Evolutionary conservation across 2,797 vertebrate genomes (phyloP), one percentile per base, ranked within the genome.

Genomic region (Periophthalmus magnuspinnatus): DNA sequence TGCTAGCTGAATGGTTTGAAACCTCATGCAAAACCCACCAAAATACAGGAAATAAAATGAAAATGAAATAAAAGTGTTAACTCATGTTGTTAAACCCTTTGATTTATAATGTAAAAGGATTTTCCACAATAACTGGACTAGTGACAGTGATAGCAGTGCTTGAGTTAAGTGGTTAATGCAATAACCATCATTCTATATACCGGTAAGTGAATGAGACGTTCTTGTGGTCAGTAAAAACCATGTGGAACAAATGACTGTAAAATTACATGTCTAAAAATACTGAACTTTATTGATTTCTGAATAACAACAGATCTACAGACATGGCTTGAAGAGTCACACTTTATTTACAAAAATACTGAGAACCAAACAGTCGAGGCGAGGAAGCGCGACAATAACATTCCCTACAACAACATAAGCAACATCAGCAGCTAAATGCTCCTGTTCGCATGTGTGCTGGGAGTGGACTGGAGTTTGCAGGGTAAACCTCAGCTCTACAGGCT

Each of bases 261-360:
- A 85, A 81, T 85, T 84, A 68, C 72, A 83, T 48, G 24, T 50
- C 84, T 87, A 84, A 80, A 90, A 90, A 90, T 65, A 85, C 64
- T 33, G 65, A 83, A 72, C 76, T 91, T 90, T 91, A 91, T 90
- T 90, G 79, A 74, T 78, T 83, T 87, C 22, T 88, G 81, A 90
- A 88, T 84, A 65, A 92, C 70, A 86, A 86, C 79, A 90, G 85
- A 74, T 84, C 81, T 84, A 86, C 76, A 90, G 81, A 82, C 85
- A 90, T 69, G 79, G 86, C 77, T 87, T 85, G 89, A 88, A 86
- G 92, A 83, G 91, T 95, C 81, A 88, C 76, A 87, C 94, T 98
- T 97, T 97, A 97, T 97, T 98, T 95, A 95, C 94, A 96, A 95
- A 95, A 96, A 88, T 78, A 86, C 69, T 80, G 89, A 91, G 90